Evolutionary conservation across 2,797 vertebrate genomes (phyloP).

Genomic region (Chelidonichthys spinosus): DNA sequence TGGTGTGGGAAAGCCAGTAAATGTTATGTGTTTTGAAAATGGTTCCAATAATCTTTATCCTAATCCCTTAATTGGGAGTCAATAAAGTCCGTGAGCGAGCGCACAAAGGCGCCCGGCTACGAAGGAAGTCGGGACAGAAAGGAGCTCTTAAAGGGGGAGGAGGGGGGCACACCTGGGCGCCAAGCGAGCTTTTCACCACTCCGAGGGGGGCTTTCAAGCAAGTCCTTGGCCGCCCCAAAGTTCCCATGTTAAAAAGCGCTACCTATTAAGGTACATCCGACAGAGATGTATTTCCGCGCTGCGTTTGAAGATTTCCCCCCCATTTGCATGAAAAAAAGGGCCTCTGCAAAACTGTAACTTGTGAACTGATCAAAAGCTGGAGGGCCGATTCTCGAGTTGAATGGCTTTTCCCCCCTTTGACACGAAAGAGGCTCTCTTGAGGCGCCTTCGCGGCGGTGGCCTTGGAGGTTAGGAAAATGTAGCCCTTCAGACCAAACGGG

Average conservation of each 20-base stretch:
- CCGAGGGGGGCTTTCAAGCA: conserved; percentile 76
- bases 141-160: conserved; percentile 63
- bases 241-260: conserved; percentile 82
- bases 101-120: conserved; percentile 67
- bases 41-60: conserved; percentile 76
- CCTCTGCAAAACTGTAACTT: conserved; percentile 87
- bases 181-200: conserved; percentile 75
- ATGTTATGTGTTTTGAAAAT: conserved; percentile 79
- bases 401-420: conserved; percentile 85
- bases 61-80: conserved; percentile 84
- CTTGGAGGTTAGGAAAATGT: conserved; percentile 87
- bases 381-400: conserved; percentile 78
- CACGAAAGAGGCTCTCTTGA: conserved; percentile 86
- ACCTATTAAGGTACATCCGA: conserved; percentile 82
- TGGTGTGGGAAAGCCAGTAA: conserved; percentile 76
- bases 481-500: conserved; percentile 77
- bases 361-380: conserved; percentile 89
- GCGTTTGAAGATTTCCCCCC: conserved; percentile 83
- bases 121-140: conserved; percentile 58
- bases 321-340: conserved; percentile 86
- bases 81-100: conserved; percentile 68
- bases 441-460: conserved; percentile 83
- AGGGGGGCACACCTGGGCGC: conserved; percentile 80
- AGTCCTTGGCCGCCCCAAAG: conserved; percentile 79
- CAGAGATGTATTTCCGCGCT: conserved; percentile 82